These are phyloP conservation scores for Torymus tubicola DNA, from an alignment of 2,888 invertebrate species.

Conservation along the genomic window DNA sequence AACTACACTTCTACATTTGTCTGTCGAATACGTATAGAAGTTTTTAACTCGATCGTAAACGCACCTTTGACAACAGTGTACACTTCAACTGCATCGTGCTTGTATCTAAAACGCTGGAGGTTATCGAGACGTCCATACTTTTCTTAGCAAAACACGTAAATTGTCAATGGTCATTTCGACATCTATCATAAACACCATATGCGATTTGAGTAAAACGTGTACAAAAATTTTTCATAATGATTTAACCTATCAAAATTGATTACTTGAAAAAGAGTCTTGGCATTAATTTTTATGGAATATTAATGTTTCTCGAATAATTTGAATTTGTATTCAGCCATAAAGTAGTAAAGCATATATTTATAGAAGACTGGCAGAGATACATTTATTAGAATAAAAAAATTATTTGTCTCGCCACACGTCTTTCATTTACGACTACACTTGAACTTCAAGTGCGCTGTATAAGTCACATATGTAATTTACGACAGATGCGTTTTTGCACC, in stretches of 20 bases:
- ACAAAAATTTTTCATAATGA: no score
- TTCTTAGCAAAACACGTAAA: constrained; percentile 15
- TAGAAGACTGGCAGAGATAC: background rate
- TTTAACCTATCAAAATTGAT: no score
- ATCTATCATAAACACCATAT: background rate
- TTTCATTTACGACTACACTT: constrained; percentile 9
- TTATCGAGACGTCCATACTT: constrained; percentile 5
- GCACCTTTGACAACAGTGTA: constrained; percentile 34
- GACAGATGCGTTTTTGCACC: constrained; percentile 4
- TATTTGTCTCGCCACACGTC: background rate
- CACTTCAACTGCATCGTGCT: constrained; percentile 29
- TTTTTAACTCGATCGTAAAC: constrained; percentile 34
- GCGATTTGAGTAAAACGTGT: no score
- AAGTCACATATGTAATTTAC: constrained; percentile 25
- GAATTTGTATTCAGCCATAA: no score
- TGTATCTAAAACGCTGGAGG: constrained; percentile 33
- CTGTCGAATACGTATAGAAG: background rate
- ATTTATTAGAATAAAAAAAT: constrained; percentile 6
- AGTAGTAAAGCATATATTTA: background rate
- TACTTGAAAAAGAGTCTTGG: no score
- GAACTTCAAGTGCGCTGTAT: constrained; percentile 14
- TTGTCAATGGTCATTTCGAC: background rate
- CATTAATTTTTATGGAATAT: no score
- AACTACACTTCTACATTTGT: no score
- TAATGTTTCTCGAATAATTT: no score